Evolutionary conservation across 1,140 invertebrate genomes (phyloP), one percentile per base, ranked within the genome.

Genomic region (Centruroides sculpturatus): DNA sequence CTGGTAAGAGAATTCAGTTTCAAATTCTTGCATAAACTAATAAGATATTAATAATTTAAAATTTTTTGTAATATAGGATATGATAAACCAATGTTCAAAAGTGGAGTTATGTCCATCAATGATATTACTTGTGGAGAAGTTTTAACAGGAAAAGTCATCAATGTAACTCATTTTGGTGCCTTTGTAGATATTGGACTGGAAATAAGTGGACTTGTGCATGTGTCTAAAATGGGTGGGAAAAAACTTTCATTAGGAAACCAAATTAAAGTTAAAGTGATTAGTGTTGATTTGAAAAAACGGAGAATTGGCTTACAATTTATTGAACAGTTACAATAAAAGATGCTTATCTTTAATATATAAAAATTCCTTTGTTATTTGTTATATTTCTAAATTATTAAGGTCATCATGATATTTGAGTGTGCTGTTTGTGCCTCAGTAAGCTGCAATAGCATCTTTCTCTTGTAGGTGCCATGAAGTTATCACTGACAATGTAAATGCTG

Each of bases 181-280:
- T 96, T 95, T 74, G 85, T 94, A 5, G 91, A 95, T 71, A 82
- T 92, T 63, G 91, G 91, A 0, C 82, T 93, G 0, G 85, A 50
- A 4, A 79, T 71, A 51, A 79, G 85, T 73, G 90, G 85, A 0
- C 76, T 95, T 23, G 81, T 93, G 52, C 89, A 89, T 64, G 74
- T 71, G 0, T 83, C 76, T 55, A 79, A 82, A 59, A 74, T 85
- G 71, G 78, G 76, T 2, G 78, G 79, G n/a, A 68, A 74, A 11
- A 75, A 69, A 2, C 70, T 89, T 0, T 78, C 80, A 65, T 71
- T 91, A 41, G 87, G 87, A 0, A 83, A 92, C 69, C 62, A 79
- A 52, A 81, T 91, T 4, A 75, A 82, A 66, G 81, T 81, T 3
- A 74, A 74, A 62, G 78, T 86, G n/a, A 13, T 76, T 0, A 72